These are phyloP conservation scores for Ptychadena robeensis DNA, from an alignment of 2,797 vertebrate genomes.

Conservation along the genomic window DNA sequence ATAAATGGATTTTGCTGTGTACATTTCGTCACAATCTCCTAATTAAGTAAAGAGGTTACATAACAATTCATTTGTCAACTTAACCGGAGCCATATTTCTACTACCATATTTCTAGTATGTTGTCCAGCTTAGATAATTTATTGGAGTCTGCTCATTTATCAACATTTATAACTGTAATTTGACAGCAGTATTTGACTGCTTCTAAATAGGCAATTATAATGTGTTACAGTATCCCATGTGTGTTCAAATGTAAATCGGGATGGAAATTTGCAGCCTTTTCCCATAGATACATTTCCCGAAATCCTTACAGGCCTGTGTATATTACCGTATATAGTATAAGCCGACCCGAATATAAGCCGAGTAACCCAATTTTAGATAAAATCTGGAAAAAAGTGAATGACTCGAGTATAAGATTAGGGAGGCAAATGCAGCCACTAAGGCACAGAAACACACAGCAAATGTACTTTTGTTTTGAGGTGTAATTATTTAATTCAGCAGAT, in stretches of 20 bases:
- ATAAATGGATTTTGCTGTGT: background rate
- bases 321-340: too few species aligned
- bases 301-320: too few species aligned
- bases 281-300: background rate
- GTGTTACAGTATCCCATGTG: constrained; percentile 3
- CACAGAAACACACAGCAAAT: too few species aligned
- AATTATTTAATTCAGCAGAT: too few species aligned
- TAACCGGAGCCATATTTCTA: background rate
- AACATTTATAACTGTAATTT: constrained; percentile 33
- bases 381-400: too few species aligned
- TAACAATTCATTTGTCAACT: background rate
- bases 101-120: too few species aligned
- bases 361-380: too few species aligned
- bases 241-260: constrained; percentile 30
- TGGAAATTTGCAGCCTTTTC: background rate
- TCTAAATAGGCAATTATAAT: constrained; percentile 29
- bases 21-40: constrained; percentile 2
- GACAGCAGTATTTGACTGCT: constrained; percentile 29
- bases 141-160: constrained; percentile 6
- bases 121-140: constrained; percentile 3
- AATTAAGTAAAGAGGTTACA: constrained; percentile 9
- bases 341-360: too few species aligned
- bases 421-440: too few species aligned
- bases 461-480: too few species aligned
- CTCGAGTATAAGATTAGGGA: too few species aligned